Percentiles rank a stretch among this genome's conserved stretches.
Evolutionary conservation across 2,113 vertebrate species (phyloP).

Genomic region (Lophius piscatorius): DNA sequence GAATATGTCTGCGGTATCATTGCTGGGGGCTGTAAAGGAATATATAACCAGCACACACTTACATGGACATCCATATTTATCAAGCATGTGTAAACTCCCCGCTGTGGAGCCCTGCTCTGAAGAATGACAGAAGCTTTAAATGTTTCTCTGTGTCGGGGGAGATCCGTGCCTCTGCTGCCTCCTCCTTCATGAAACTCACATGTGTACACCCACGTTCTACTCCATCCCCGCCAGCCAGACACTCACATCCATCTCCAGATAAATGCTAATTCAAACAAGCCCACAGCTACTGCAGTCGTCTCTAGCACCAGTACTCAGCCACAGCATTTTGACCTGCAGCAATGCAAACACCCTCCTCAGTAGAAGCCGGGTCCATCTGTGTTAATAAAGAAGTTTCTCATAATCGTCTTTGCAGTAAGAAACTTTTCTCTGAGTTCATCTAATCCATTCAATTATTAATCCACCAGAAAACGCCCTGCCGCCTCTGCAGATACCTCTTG

Average conservation of each 20-base stretch:
- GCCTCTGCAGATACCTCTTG: too few species aligned
- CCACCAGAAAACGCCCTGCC: too few species aligned
- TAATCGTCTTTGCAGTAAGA: too few species aligned
- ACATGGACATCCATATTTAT: neutral
- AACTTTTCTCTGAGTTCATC: too few species aligned
- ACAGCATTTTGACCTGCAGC: too few species aligned
- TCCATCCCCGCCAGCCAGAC: neutral
- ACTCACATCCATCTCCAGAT: neutral
- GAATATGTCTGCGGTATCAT: neutral
- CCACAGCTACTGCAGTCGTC: too few species aligned
- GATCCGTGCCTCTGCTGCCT: slow-evolving; percentile 2
- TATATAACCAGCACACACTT: neutral
- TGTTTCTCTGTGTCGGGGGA: slow-evolving; percentile 12
- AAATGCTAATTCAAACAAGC: neutral
- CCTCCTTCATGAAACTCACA: neutral
- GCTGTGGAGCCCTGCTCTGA: slow-evolving; percentile 9
- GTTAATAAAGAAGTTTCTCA: too few species aligned
- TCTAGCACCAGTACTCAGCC: too few species aligned
- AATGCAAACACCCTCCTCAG: too few species aligned
- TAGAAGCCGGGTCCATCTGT: too few species aligned
- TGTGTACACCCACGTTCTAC: neutral
- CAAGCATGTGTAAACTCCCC: neutral
- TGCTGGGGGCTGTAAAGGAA: neutral
- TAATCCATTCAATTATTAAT: too few species aligned
- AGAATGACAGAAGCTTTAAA: slow-evolving; percentile 35